Evolutionary conservation across 2,888 invertebrate species (phyloP).

Genomic region (Drosophila mayaguana): DNA sequence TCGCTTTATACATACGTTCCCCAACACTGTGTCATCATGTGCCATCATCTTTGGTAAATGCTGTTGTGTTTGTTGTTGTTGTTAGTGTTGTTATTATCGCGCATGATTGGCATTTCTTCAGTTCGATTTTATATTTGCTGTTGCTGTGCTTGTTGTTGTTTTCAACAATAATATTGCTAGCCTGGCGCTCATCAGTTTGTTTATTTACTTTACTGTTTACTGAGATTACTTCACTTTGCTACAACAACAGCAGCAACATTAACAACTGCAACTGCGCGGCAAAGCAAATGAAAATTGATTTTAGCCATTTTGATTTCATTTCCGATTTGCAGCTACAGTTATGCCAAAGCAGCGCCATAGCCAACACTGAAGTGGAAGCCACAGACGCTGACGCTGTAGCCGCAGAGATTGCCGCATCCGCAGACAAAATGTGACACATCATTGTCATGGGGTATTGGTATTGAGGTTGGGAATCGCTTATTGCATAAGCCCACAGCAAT

Average conservation of each 20-base stretch:
- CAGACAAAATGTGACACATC: constrained; percentile 61
- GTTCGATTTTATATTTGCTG: constrained; percentile 15
- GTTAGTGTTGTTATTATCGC: constrained; percentile 62
- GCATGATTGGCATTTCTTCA: constrained; percentile 78
- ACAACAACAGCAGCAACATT: constrained; percentile 20
- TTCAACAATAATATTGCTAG: constrained; percentile 20
- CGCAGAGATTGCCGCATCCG: constrained; percentile 13
- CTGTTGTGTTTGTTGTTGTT: constrained; percentile 54
- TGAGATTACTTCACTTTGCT: constrained; percentile 73
- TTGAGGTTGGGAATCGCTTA: constrained; percentile 37
- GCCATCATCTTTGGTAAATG: constrained; percentile 27
- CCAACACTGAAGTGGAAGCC: constrained; percentile 31
- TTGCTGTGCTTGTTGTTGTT: constrained; percentile 4
- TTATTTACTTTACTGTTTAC: constrained; percentile 67
- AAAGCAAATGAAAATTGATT: constrained; percentile 66
- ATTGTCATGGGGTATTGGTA: constrained; percentile 48
- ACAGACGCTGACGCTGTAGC: constrained; percentile 4
- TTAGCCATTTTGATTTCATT: constrained; percentile 54
- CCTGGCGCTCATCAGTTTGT: constrained; percentile 62
- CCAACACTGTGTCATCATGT: constrained; percentile 37
- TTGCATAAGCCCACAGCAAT: constrained; percentile 52
- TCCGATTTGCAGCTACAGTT: constrained; percentile 61
- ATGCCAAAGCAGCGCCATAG: constrained; percentile 25
- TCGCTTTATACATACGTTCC: constrained; percentile 21
- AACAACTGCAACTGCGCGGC: constrained; percentile 42